A percentile compares a stretch with the other conserved stretches of the same genome.
Evolutionary conservation across 2,797 vertebrate species (phyloP).

Genomic region (Protonibea diacanthus): DNA sequence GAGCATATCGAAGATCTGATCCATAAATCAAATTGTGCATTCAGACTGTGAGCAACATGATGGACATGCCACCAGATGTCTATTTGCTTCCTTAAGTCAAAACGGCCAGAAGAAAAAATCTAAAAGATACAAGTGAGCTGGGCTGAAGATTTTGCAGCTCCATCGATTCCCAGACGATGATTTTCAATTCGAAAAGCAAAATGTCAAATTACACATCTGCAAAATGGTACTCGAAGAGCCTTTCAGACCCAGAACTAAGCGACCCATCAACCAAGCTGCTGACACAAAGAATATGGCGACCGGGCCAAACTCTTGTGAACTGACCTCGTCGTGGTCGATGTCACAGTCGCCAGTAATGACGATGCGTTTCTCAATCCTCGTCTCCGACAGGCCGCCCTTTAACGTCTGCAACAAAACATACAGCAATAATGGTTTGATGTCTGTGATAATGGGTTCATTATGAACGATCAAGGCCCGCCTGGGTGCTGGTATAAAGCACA

Average conservation of each 20-base stretch:
- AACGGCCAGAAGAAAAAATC: neutral
- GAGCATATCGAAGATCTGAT: neutral
- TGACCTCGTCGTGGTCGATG: slow-evolving; percentile 98
- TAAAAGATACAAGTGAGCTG: neutral
- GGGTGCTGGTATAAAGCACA: neutral
- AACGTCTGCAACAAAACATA: slow-evolving; percentile 86
- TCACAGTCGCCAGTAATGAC: slow-evolving; percentile 98
- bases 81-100: neutral
- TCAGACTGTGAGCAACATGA: slow-evolving; percentile 51
- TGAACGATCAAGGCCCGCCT: neutral
- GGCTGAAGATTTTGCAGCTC: neutral
- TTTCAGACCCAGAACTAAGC: slow-evolving; percentile 1
- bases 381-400: slow-evolving; percentile 98
- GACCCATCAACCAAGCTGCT: neutral
- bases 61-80: slow-evolving; percentile 49
- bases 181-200: neutral
- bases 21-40: neutral
- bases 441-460: neutral
- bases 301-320: slow-evolving; percentile 31
- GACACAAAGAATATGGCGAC: neutral
- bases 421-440: neutral
- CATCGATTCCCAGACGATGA: neutral
- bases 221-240: neutral
- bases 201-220: neutral
- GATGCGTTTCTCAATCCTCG: slow-evolving; percentile 98